Base-by-base conservation (phyloP, 1,140 invertebrate genomes). In the Harlomillsia oculata region DNA sequence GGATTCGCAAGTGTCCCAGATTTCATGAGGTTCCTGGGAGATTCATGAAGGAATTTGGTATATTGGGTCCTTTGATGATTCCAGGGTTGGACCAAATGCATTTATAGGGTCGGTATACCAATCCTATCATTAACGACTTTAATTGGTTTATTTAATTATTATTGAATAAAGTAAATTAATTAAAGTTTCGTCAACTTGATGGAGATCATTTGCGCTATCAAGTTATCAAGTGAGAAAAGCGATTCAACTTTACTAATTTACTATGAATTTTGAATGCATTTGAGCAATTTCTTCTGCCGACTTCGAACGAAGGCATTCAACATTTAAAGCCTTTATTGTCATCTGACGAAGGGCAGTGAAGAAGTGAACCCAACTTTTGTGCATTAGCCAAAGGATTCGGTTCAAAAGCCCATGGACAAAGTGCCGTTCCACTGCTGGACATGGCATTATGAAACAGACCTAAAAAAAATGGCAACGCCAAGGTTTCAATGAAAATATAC, bases 321-420 rank as follows among this genome's bases (percentile, higher is more conserved):
- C 49, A 2, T n/a, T n/a, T n/a, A n/a, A n/a, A 72, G 43, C 23
- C 59, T 52, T 32, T 59, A 49, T 0, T 66, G 60, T 18, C 66
- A 3, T 48, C 59, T 1, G 32, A 59, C 5, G 60, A 64, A 0
- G 72, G 67, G 50, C 67, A 67, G 1, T 67, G 66, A 6, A 72
- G 30, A n/a, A 64, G 28, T 39, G 66, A 45, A 0, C 71, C 74
- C 5, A 79, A 49, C 59, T 71, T 66, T 13, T 69, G 62, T 3
- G 73, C 71, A 55, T 69, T 71, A 6, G 64, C 59, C 5, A 66
- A 43, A 5, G 73, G 71, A 40, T 72, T 69, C 45, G 65, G 67
- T 44, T 76, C 69, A 8, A 74, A 67, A 1, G 76, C 71, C 77
- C 77, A 78, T n/a, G 74, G 69, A 64, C 72, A 72, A 6, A 77